Evolutionary conservation across 1,140 invertebrate species (phyloP), one percentile per base, ranked within the genome.

Genomic region (Papilio xuthus): DNA sequence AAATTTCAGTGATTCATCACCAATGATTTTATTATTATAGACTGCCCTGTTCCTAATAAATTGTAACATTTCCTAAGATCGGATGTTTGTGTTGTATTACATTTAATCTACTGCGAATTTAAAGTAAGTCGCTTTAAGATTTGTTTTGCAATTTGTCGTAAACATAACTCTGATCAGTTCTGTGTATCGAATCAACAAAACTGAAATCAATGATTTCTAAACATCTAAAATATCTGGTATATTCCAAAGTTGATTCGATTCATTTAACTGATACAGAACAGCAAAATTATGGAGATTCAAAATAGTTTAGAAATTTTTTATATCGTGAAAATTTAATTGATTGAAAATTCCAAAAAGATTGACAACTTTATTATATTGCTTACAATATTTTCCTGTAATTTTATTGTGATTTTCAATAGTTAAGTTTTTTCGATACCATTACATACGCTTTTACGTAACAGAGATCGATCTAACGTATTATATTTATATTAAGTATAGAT

Each of bases 1-100:
- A 93, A 92, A 93, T 90, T 93, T 92, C 90, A 93, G 92, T 94
- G 90, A 93, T 93, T 81, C 80, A 84, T 91, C 91, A 89, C 91
- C 92, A 93, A 94, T 92, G 90, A 92, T 89, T 92, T 93, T 88
- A 87, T 87, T 82, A 60, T 63, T 91, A 89, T 92, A 92, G 88
- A 90, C 88, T 90, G 84, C 84, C 80, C 87, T 90, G 92, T 94
- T 94, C 92, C 92, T 94, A 94, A 85, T 90, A 90, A 90, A 90
- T 92, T 90, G 86, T 88, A 88, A 84, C 86, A 84, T 86, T 85
- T 83, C 84, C 82, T 92, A 84, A 87, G 85, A 87, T 88, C 85
- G 82, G 81, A 84, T 81, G 79, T 76, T 4, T 76, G 80, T 79
- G 71, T 87, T 91, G 84, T 87, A 83, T 88, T 92, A 90, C 85